These are phyloP conservation scores for Prunella fulvescens DNA, from an alignment of 2,113 vertebrate species.

Conservation along the genomic window DNA sequence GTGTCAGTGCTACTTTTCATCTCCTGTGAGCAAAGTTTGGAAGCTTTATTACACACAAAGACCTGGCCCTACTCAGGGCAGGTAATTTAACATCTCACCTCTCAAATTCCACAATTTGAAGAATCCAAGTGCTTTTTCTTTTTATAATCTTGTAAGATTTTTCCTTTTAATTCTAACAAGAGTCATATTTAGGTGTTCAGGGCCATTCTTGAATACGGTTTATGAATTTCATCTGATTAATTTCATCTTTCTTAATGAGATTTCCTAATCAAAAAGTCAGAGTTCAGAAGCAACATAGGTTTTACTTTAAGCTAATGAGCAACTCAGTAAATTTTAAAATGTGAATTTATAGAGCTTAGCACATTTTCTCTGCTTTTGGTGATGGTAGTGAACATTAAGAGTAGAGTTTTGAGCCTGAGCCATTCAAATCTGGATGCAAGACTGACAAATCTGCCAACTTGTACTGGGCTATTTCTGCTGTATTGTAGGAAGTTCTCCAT, in stretches of 20 bases:
- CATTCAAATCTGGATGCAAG: background rate
- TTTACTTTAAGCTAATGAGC: constrained; percentile 32
- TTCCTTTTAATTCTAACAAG: background rate
- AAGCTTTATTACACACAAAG: background rate
- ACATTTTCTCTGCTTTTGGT: background rate
- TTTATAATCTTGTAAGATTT: background rate
- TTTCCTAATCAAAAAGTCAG: background rate
- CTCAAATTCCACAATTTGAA: background rate
- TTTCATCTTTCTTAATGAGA: constrained; percentile 28
- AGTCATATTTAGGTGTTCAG: background rate
- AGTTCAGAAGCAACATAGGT: constrained; percentile 13
- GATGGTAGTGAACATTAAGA: background rate
- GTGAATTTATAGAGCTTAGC: background rate
- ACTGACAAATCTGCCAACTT: background rate
- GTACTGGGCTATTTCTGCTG: background rate
- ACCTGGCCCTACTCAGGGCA: background rate
- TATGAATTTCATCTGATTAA: background rate
- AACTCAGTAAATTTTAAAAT: background rate
- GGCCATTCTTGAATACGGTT: background rate
- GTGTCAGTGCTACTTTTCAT: background rate
- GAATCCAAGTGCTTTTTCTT: background rate
- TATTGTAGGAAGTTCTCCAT: background rate
- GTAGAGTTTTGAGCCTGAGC: background rate
- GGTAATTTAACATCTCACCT: background rate
- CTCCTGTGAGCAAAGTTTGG: background rate